Evolutionary conservation across 2,888 invertebrate genomes (phyloP).

Genomic region (Cepaea hortensis): DNA sequence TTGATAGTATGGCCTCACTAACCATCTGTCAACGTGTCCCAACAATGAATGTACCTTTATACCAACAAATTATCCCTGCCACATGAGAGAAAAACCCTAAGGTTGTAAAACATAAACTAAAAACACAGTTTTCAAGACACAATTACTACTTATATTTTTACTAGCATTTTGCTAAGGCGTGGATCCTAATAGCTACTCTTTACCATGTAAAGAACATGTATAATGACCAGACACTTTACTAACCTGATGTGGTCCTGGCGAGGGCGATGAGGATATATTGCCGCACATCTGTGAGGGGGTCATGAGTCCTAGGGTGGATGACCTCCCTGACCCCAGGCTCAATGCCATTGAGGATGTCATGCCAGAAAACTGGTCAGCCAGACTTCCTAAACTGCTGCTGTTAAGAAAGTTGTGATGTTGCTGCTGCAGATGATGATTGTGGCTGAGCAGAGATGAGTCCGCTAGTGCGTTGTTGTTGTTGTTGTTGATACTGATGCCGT

Average conservation of each 20-base stretch:
- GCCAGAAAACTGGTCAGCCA: conserved; percentile 25
- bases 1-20: too few species aligned
- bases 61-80: too few species aligned
- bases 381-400: conserved; percentile 1
- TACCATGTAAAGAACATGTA: too few species aligned
- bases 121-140: too few species aligned
- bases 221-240: neutral
- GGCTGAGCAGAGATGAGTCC: neutral
- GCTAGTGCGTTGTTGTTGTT: conserved; percentile 7
- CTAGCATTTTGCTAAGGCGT: too few species aligned
- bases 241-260: conserved; percentile 35
- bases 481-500: neutral
- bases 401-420: conserved; percentile 36
- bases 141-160: too few species aligned
- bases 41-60: too few species aligned
- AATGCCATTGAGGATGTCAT: conserved; percentile 40
- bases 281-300: conserved; percentile 39
- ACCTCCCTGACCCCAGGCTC: conserved; percentile 38
- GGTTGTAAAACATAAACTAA: too few species aligned
- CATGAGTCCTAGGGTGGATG: conserved; percentile 28
- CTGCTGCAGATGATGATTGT: conserved; percentile 37
- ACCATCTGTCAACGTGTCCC: too few species aligned
- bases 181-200: too few species aligned
- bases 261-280: conserved; percentile 33
- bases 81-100: too few species aligned